Evolutionary conservation across 2,113 vertebrate genomes (phyloP), one percentile per base, ranked within the genome.

Genomic region (Brachirus orientalis): DNA sequence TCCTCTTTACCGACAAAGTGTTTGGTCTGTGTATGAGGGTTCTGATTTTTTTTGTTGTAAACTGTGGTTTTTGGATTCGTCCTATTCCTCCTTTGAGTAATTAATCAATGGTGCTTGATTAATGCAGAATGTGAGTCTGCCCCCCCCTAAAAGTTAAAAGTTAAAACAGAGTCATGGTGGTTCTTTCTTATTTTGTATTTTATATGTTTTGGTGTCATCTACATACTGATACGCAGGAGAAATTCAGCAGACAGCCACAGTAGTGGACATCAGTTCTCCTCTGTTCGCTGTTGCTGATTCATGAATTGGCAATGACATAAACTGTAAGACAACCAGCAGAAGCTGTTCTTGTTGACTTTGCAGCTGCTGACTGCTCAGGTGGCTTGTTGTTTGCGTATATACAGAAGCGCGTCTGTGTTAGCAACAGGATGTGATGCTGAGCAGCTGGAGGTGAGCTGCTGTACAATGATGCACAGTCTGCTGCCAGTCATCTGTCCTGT

Each of bases 391-490:
- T 45, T 54, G 43, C 7, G 6, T 51, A 13, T 28, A 28, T n/a
- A n/a, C n/a, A n/a, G n/a, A 28, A 28, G 14, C 1, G 8, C 57
- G 58, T 69, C 35, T 18, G 11, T 72, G 54, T 61, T 59, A 46
- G 64, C 67, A 76, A 55, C 73, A 7, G 44, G 57, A 55, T n/a
- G 35, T 50, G 61, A 55, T 47, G 69, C 63, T 69, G 61, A 75
- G 51, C 79, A 85, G 86, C 85, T 87, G 82, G 62, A 65, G 83
- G 86, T 63, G 70, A 51, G 84, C 82, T 87, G 84, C 60, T 69
- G 61, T 69, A 43, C 45, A 18, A 73, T 51, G 54, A 62, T 37
- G 17, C 64, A 53, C 70, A 73, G 48, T 63, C 52, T 63, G 63
- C 66, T 64, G 64, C 59, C 36, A 62, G 53, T 61, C 20, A 9